Conservation (phyloP, 2,113 vertebrate species). For the Leucopternis melanops region DNA sequence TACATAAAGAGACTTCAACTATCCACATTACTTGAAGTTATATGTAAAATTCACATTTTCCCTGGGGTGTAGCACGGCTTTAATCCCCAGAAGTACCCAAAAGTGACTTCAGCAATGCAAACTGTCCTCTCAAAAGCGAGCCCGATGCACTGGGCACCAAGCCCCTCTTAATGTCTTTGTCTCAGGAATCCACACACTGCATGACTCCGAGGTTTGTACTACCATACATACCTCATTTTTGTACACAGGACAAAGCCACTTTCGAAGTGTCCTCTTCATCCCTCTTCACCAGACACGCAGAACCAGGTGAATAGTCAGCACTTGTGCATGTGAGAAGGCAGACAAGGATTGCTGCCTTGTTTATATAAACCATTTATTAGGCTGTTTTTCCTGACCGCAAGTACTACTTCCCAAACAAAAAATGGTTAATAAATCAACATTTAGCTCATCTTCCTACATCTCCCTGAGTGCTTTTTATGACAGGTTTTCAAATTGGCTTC, state of each 20-base stretch:
- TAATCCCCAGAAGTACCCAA: background rate
- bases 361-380: background rate
- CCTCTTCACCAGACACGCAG: background rate
- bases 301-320: background rate
- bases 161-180: background rate
- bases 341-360: background rate
- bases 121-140: background rate
- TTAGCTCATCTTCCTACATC: background rate
- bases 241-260: background rate
- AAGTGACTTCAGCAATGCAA: background rate
- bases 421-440: background rate
- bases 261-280: background rate
- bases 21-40: background rate
- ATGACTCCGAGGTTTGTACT: background rate
- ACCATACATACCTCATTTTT: background rate
- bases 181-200: background rate
- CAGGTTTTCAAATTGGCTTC: slow-evolving; percentile 7
- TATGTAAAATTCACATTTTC: background rate
- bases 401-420: slow-evolving; percentile 7
- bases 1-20: background rate
- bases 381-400: background rate
- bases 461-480: slow-evolving; percentile 16
- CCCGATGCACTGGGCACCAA: background rate
- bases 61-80: background rate
- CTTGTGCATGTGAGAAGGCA: background rate